Base-by-base conservation (phyloP, 2,888 invertebrate genomes). In the Quadriops clusia region DNA sequence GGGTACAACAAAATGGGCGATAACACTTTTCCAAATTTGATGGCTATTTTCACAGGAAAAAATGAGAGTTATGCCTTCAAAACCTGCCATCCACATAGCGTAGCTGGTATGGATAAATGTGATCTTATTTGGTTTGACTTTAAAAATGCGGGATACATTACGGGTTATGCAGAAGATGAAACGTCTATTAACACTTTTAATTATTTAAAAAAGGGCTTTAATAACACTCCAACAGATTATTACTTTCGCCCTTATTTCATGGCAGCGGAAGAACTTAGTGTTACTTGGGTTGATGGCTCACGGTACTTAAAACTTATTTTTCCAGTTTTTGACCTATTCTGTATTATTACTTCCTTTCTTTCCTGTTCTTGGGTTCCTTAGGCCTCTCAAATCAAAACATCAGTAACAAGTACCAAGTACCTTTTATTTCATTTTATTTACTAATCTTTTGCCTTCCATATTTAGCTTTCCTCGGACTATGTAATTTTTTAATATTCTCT, bases 11-110 rank as follows among this genome's bases (percentile, higher is more conserved):
- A 84, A 72, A 71, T 83, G 38, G 86, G 76, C 5, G 90, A 90
- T 49, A 90, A 91, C 49, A 90, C 89, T 0, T 85, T 83, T 50
- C 87, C 90, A 0, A 93, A 93, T 58, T 58, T 91, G 27, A 79
- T 89, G 70, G 84, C 87, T 0, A 66, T 82, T 23, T 62, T 84
- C 11, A 75, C 80, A 0, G 91, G 90, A 2, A 65, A 70, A 36
- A 53, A 60, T 33, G 31, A 37, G 15, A 29, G 53, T 1, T 46
- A 64, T 9, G 61, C 72, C 3, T 63, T 69, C 26, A 44, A 55
- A 1, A 53, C 65, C 25, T 71, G 72, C 41, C 58, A 64, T 10
- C 70, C 72, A 4, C 70, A 37, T 30, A 51, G 49, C 14, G 47
- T 60, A 23, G 68, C 67, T 50, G 70, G 70, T 17, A 51, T 78